A percentile compares a stretch with the other conserved stretches of the same genome.
Conservation (phyloP, 2,113 vertebrate species). For the Ivindomyrus marchei region DNA sequence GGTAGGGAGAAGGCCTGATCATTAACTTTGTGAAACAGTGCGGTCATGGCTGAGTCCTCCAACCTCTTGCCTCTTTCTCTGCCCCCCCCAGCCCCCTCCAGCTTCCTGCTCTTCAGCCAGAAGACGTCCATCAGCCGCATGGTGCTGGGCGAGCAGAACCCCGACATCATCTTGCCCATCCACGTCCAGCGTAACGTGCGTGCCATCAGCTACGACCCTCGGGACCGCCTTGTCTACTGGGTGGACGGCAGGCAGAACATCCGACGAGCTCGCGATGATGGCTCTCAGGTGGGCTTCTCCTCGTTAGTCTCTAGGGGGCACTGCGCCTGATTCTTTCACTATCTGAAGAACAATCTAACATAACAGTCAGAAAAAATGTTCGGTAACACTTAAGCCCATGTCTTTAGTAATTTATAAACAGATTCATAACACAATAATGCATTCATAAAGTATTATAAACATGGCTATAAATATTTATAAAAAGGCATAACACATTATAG, state of each 20-base stretch:
- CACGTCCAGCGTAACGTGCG: conserved; percentile 78
- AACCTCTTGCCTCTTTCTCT: background rate
- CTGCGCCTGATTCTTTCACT: background rate
- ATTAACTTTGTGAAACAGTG: background rate
- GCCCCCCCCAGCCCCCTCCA: conserved; percentile 71
- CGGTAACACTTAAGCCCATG: too few species aligned
- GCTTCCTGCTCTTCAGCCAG: conserved; percentile 90
- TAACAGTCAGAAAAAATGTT: too few species aligned
- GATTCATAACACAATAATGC: too few species aligned
- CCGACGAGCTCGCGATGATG: conserved; percentile 80
- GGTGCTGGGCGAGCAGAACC: conserved; percentile 87
- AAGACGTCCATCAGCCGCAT: conserved; percentile 86
- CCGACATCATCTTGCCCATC: conserved; percentile 85
- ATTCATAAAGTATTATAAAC: too few species aligned
- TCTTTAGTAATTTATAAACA: too few species aligned
- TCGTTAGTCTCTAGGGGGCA: background rate
- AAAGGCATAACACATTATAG: too few species aligned
- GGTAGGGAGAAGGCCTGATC: background rate
- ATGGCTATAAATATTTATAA: too few species aligned
- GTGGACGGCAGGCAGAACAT: conserved; percentile 86
- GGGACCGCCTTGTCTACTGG: conserved; percentile 85
- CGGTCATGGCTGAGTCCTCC: background rate
- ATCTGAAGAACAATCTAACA: background rate
- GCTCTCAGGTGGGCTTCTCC: conserved; percentile 69
- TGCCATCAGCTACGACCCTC: conserved; percentile 79